phyloP scores from a whole-genome alignment of 2,113 vertebrate genomes.

The Corythornis madagascariensis region DNA sequence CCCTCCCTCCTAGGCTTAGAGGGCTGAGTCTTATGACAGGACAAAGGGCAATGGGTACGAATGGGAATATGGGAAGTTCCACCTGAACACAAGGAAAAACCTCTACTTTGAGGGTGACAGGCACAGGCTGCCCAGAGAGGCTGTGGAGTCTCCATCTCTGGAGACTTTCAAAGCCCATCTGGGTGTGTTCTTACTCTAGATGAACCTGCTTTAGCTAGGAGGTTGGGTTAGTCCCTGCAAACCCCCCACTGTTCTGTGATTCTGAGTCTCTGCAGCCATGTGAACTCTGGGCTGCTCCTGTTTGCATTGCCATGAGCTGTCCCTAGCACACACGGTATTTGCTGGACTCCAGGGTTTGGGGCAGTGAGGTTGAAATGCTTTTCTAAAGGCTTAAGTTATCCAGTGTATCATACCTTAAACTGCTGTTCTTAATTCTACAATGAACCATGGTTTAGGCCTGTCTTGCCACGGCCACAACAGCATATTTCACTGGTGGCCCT shows the following conservation, averaged over 20 bases:
- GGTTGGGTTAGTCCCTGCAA: neutral
- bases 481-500: neutral
- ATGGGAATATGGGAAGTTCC: no score
- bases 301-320: neutral
- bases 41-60: no score
- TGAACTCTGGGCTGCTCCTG: neutral
- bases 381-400: neutral
- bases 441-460: neutral
- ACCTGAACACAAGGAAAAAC: neutral
- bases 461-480: neutral
- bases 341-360: neutral
- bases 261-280: accelerated
- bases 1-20: neutral
- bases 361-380: neutral
- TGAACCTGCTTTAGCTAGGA: neutral
- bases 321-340: neutral
- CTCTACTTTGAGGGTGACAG: neutral
- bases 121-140: neutral
- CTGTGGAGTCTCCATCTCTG: neutral
- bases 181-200: neutral
- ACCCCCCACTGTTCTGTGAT: neutral
- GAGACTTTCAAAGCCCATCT: neutral
- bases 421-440: neutral
- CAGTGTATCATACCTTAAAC: neutral
- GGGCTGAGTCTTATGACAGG: neutral